Base-by-base conservation (phyloP, 2,797 vertebrate genomes). In the Prunella strophiata region DNA sequence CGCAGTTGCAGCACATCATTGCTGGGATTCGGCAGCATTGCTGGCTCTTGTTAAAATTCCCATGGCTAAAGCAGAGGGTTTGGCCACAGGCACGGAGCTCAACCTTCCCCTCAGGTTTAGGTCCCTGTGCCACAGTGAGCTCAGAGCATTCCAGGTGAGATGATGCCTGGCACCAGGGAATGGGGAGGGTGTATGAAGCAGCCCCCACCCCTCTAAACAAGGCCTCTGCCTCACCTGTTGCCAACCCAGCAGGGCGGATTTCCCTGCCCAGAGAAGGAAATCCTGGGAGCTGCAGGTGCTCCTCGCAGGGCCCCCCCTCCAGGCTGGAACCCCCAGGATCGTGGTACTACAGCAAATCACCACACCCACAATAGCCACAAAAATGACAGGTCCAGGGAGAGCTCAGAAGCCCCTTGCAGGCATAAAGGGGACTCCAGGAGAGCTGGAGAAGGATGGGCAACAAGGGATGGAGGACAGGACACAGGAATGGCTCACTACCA, bases 381-480 rank as follows among this genome's bases (percentile, higher is more conserved):
- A 61, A 26, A 43, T 21, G n/a, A 6, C 45, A 43, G 29, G 29
- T 29, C 43, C 43, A 40, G 21, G 45, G 32, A 51, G 16, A 71
- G 2, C 38, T 51, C 7, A 43, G 47, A n/a, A 61, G 38, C 43
- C 23, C 10, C 16, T 26, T 2, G 3, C 11, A 30, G 0, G 7
- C 7, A 19, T 55, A 1, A 52, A 23, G 34, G 22, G 50, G 59
- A n/a, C 58, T 65, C 68, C 30, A 34, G 34, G 20, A 55, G 67
- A 57, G 50, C 11, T 36, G 47, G 16, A 30, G 55, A 51, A 36
- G 30, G 20, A 9, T 40, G 15, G 17, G 66, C 47, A 66, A 51
- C 26, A 21, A 27, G 22, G 30, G 0, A 11, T 47, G 48, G 19
- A 54, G 14, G 23, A 63, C 29, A 47, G 58, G 18, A 54, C 40